Evolutionary conservation across 1,140 invertebrate genomes (phyloP).

Genomic region (Diorhabda carinulata): DNA sequence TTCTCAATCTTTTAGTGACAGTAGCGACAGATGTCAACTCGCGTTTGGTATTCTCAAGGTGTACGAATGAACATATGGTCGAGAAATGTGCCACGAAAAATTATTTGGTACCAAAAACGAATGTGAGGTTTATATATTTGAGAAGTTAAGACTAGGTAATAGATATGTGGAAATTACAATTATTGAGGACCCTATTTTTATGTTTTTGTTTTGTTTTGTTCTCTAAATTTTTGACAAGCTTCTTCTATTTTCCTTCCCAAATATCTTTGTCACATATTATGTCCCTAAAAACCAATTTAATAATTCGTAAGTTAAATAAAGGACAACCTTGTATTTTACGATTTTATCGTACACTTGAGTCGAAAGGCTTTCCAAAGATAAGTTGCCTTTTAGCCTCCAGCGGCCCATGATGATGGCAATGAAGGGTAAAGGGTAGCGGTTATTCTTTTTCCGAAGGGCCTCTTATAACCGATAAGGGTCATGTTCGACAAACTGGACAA

Average conservation of each 20-base stretch:
- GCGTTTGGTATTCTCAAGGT: not conserved
- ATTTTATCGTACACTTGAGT: no score
- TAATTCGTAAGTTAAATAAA: no score
- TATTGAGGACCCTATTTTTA: no score
- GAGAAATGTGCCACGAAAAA: not conserved
- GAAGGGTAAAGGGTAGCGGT: not conserved
- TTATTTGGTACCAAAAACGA: not conserved
- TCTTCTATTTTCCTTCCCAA: no score
- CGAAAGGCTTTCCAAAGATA: no score
- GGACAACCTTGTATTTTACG: no score
- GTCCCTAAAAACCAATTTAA: no score
- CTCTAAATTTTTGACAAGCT: no score
- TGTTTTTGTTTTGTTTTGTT: no score
- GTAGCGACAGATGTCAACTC: not conserved
- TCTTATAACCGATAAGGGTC: not conserved
- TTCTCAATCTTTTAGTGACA: not conserved
- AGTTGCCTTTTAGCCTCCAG: not conserved
- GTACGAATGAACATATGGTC: not conserved
- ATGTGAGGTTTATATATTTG: not conserved
- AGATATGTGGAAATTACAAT: no score
- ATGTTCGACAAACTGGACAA: not conserved
- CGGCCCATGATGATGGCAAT: not conserved
- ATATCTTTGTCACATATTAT: no score
- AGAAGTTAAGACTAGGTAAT: not conserved
- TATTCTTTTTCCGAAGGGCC: not conserved